Evolutionary conservation across 2,113 vertebrate genomes (phyloP), one percentile per base, ranked within the genome.

Genomic region (Pteronura brasiliensis): DNA sequence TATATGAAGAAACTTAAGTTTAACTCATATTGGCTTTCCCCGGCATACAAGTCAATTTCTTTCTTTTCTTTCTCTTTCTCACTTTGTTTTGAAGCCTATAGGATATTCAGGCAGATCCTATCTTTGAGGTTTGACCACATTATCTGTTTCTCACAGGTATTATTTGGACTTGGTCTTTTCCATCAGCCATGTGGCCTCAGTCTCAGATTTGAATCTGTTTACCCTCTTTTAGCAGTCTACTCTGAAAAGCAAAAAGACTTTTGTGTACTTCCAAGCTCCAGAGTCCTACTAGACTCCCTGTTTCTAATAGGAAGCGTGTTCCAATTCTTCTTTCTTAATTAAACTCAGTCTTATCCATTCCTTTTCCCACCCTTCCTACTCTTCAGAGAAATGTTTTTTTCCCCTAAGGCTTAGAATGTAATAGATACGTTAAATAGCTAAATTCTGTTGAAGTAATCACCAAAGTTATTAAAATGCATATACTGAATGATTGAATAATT

Each of bases 391-490:
- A 44, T 52, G 39, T 29, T 69, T 29, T 67, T n/a, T 3, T 20
- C 57, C 20, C 23, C 9, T 34, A 36, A 92, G 49, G 17, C 27
- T 80, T 96, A 84, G 49, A 69, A 11, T 90, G 84, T 81, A 20
- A 36, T 82, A 63, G 52, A 47, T 39, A 67, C 1, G 27, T 95
- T 31, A 20, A 36, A 34, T 67, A 67, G 14, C 14, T 87, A 76
- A n/a, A 55, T 95, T 88, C 59, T 97, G 39, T 86, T 77, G 44
- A 94, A 36, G 49, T 96, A 97, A 69, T 90, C 72, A 36, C 67
- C 0, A 76, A 10, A 12, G 42, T 96, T 49, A 86, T 98, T 97
- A 95, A 97, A 97, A 97, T 95, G 27, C 44, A 74, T 72, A 76
- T 6, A 14, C 34, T 90, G 72, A 98, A 34, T 11, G 2, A 83